Evolutionary conservation across 64 coral and sea anemone genomes (phyloP), one percentile per base, ranked within the genome.

Genomic region (Stichodactyla helianthus): DNA sequence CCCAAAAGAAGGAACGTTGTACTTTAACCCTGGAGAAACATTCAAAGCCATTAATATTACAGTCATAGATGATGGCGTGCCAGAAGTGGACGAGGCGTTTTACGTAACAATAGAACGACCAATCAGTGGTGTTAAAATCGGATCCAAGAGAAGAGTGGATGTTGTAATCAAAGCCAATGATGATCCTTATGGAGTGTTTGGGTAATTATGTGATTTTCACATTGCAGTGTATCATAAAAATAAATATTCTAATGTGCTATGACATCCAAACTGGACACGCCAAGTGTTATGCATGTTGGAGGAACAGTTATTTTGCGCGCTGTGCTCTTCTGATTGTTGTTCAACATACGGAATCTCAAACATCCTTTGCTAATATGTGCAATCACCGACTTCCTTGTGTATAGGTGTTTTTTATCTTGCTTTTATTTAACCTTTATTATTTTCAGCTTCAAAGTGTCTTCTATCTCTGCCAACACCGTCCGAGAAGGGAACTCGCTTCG

Each of bases 121-220:
- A 15, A 71, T 95, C 50, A 88, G 87, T 80, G 97, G 93, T 7
- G 86, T 90, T 58, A 88, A 50, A 68, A 90, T 99, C 22, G 97
- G 97, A 22, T 10, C 80, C n/a, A 82, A 52, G 16, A 84, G 84
- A 53, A 89, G 82, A 85, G 85, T 99, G 14, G 82, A 92, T 54
- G 91, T 99, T 14, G 87, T 92, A 52, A 91, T 99, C 74, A 78
- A 83, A 6, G 90, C 97, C 11, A 99, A 88, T n/a, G 97, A 99
- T 82, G 60, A 92, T 13, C 93, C 97, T 14, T 88, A 93, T n/a
- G 97, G 97, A 55, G 86, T 82, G 1, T 99, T 99, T 91, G 97
- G 90, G 97, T 99, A 95, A 70, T n/a, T 62, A 15, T 12, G 28
- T 44, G 35, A 44, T 44, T 44, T 44, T 44, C 35, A 44, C 35